Percentiles rank a stretch among this genome's conserved stretches.
Conservation (phyloP, 2,797 vertebrate species). For the Bovichtus diacanthus region DNA sequence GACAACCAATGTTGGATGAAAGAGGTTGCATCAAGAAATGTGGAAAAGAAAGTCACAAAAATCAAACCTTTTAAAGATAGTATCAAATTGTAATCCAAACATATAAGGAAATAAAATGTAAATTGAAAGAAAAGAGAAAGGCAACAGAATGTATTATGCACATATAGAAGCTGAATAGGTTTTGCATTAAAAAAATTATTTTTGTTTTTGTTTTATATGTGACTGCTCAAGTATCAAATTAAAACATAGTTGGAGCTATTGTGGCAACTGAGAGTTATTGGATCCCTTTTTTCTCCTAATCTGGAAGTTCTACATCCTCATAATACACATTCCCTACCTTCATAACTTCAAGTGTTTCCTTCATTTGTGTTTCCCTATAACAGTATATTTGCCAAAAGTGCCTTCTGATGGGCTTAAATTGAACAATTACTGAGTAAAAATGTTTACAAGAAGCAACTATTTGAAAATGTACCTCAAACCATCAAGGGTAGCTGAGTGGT, state of each 20-base stretch:
- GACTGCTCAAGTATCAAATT: constrained; percentile 30
- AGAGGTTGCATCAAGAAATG: background rate
- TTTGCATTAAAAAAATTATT: background rate
- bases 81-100: background rate
- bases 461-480: constrained; percentile 23
- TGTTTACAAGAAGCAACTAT: constrained; percentile 36
- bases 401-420: constrained; percentile 53
- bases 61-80: background rate
- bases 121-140: background rate
- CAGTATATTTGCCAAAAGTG: constrained; percentile 40
- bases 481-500: background rate
- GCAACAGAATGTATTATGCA: background rate
- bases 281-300: background rate
- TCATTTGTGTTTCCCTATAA: constrained; percentile 52
- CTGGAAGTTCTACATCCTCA: constrained; percentile 14
- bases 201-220: background rate
- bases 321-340: constrained; percentile 22
- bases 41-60: background rate
- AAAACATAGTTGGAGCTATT: constrained; percentile 20
- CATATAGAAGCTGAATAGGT: background rate
- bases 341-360: constrained; percentile 38
- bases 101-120: background rate
- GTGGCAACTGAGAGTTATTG: constrained; percentile 16
- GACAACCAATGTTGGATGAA: background rate
- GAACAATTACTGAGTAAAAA: constrained; percentile 62